Base-by-base conservation (phyloP, 2,113 vertebrate species). In the Syngnathoides biaculeatus region DNA sequence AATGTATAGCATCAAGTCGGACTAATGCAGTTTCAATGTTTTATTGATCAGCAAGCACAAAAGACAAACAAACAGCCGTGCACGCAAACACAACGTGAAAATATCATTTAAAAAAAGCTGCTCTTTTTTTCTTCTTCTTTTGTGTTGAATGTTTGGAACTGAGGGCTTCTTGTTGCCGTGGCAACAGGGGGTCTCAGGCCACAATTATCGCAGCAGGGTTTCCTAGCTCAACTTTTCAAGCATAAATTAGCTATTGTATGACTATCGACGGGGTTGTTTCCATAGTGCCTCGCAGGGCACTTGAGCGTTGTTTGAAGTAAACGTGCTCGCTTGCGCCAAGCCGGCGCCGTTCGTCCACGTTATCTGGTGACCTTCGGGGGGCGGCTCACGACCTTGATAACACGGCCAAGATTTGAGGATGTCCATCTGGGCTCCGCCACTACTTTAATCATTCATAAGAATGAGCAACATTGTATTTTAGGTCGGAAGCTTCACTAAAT, bases 41-140 rank as follows among this genome's bases (percentile, higher is more conserved):
- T 57, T 57, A 30, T 57, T 57, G 55, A 57, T 57, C 55, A 57
- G 12, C 12, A 56, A 56, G 30, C 53, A 56, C 45, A 47, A 43
- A 11, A 43, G 11, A 43, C 48, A 52, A 19, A 52, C 52, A 53
- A 8, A 13, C 52, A 52, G 1, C 6, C n/a, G n/a, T n/a, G n/a
- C 52, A 27, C 24, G 2, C 12, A 14, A 13, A 8, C 12, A 14
- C 1, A 27, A 26, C 8, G 55, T 17, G 5, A n/a, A n/a, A n/a
- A n/a, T n/a, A n/a, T n/a, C n/a, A n/a, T n/a, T 30, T 15, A 57
- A 8, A 30, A 30, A 35, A 30, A 19, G 6, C 15, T 57, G 17
- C 6, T 1, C 26, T 27, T 30, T 30, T 14, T 57, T 30, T 13
- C 27, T 27, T 13, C 27, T 56, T 56, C 24, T 24, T 22, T 27